Evolutionary conservation across 2,113 vertebrate genomes (phyloP).

Genomic region (Zingel zingel): DNA sequence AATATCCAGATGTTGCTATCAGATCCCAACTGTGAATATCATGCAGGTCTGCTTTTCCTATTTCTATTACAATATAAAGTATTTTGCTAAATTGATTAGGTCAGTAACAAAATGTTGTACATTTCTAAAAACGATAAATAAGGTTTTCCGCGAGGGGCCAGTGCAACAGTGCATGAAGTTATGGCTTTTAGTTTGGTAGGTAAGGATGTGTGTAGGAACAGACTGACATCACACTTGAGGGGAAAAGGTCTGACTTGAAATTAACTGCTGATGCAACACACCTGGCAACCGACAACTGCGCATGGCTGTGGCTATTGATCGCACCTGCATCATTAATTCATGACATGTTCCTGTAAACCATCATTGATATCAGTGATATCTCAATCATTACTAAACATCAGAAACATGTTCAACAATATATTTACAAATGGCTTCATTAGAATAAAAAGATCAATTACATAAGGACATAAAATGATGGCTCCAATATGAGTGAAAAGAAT

Average conservation of each 20-base stretch:
- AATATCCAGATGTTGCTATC: conserved; percentile 8
- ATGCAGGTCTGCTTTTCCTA: background rate
- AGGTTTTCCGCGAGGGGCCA: background rate
- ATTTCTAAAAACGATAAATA: background rate
- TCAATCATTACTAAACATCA: background rate
- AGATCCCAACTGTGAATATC: background rate
- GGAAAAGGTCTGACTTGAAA: background rate
- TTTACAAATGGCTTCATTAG: too few species aligned
- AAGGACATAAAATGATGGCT: background rate
- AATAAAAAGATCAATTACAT: background rate
- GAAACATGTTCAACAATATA: background rate
- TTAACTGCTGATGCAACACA: background rate
- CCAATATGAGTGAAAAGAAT: background rate
- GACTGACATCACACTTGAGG: background rate
- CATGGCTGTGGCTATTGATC: background rate
- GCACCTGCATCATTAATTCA: background rate
- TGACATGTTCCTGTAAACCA: background rate
- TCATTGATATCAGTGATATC: background rate
- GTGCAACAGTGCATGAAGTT: background rate
- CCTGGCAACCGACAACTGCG: background rate
- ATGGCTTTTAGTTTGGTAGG: background rate
- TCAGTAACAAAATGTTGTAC: background rate
- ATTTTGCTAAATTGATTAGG: background rate
- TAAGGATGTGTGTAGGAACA: background rate
- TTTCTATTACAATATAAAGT: background rate